Base-by-base conservation (phyloP, 1,140 invertebrate genomes). In the Calephelis nemesis region DNA sequence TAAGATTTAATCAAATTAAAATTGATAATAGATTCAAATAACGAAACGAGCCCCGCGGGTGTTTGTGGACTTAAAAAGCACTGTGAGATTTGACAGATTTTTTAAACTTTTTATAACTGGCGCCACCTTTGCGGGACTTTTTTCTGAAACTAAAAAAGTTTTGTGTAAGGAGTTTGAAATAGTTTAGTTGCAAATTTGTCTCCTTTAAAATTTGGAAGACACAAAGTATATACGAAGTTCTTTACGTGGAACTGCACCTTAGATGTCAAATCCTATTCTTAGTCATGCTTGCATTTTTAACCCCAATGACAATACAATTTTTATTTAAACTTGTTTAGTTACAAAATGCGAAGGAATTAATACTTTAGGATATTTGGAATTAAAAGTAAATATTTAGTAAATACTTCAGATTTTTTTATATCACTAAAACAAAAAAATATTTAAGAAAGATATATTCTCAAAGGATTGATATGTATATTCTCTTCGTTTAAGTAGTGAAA, bases 101-200 rank as follows among this genome's bases (percentile, higher is more conserved):
- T 45, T 45, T 45, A 45, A 45, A 45, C 42, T 45, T 45, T 45
- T 45, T 45, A 5, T 45, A 9, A 45, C 8, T 30, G 30, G 4
- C 30, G 30, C 7, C 8, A 45, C 0, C 42, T 45, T 45, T 45
- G 42, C 42, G 42, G 42, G 42, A 45, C 42, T 45, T 9, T 7
- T 45, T 45, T 8, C 42, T 5, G 8, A 45, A 45, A 45, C 6
- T 45, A 45, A 7, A 6, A 45, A 45, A 45, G 10, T 39, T 12
- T 50, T 10, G 48, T 62, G 12, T 67, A 68, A 58, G 47, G 15
- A 68, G n/a, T 63, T 63, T 12, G 19, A 63, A 68, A 63, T 67
- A 45, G 47, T 63, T 47, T 62, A 19, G 69, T 79, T 73, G 71
- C 72, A 71, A 79, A 58, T 75, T 74, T 69, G 39, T 74, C 47